Percentiles rank a stretch among this genome's conserved stretches.
These are phyloP conservation scores for Acestrorhynchus altus DNA, from an alignment of 2,797 vertebrate genomes.

Conservation along the genomic window DNA sequence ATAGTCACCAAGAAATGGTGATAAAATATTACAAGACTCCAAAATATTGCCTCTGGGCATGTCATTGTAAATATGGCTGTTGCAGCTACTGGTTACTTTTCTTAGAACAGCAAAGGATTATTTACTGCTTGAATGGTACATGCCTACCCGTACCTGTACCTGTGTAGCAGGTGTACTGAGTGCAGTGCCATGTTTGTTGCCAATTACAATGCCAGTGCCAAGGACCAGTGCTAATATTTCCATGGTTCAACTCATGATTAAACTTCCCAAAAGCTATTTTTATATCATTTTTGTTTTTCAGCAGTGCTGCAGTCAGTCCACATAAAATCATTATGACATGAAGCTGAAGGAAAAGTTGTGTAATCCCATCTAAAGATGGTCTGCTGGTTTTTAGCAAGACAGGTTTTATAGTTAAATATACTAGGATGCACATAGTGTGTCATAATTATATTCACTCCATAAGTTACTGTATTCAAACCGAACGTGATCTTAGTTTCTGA, in stretches of 20 bases:
- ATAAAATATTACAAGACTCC: conserved; percentile 1
- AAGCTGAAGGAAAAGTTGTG: not conserved
- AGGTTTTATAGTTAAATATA: too few relatives aligned
- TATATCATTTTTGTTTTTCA: not conserved
- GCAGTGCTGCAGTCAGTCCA: not conserved
- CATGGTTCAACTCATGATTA: not conserved
- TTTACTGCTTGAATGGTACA: not conserved
- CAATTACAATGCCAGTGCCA: not conserved
- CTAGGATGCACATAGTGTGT: too few relatives aligned
- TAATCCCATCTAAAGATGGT: not conserved
- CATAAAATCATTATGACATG: not conserved
- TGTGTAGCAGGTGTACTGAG: not conserved
- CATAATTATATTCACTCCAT: too few relatives aligned
- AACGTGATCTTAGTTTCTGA: too few relatives aligned
- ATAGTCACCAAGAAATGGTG: conserved; percentile 1
- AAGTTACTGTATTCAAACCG: too few relatives aligned
- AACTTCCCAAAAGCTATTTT: not conserved
- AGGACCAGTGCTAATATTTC: too few relatives aligned
- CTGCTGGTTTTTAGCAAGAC: not conserved
- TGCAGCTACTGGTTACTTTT: conserved; percentile 9
- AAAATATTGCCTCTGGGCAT: not conserved
- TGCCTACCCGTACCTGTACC: not conserved
- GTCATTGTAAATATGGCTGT: not conserved
- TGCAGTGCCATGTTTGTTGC: not conserved
- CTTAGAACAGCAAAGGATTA: not conserved